Evolutionary conservation across 2,113 vertebrate species (phyloP).

Genomic region (Symphodus melops): DNA sequence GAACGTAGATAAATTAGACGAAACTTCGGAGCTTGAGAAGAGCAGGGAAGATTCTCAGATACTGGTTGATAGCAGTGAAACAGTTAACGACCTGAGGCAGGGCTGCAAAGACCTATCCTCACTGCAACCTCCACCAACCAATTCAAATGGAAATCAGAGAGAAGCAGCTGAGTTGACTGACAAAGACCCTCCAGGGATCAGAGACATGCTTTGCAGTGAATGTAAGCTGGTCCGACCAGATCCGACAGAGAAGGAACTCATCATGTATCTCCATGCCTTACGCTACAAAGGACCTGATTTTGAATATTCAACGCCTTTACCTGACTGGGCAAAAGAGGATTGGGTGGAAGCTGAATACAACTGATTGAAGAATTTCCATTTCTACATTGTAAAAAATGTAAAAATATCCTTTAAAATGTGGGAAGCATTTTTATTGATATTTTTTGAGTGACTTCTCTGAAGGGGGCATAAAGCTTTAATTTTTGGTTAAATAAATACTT

Average conservation of each 20-base stretch:
- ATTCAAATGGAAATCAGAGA: constrained; percentile 22
- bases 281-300: constrained; percentile 94
- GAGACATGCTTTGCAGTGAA: constrained; percentile 90
- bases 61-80: background rate
- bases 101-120: background rate
- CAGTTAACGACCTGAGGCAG: background rate
- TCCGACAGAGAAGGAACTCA: constrained; percentile 90
- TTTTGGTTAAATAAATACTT: background rate
- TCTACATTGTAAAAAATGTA: background rate
- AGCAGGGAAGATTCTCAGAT: background rate
- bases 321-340: constrained; percentile 93
- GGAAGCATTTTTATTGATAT: background rate
- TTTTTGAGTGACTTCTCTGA: background rate
- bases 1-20: background rate
- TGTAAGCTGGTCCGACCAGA: constrained; percentile 87
- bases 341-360: constrained; percentile 83
- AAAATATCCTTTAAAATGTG: background rate
- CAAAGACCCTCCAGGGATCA: background rate
- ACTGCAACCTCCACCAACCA: background rate
- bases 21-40: background rate
- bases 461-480: background rate
- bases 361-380: background rate
- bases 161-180: background rate
- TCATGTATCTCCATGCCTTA: constrained; percentile 96
- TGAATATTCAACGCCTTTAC: constrained; percentile 90